phyloP scores from a whole-genome alignment of 1,140 invertebrate species.

The Trypoxylus dichotomus region DNA sequence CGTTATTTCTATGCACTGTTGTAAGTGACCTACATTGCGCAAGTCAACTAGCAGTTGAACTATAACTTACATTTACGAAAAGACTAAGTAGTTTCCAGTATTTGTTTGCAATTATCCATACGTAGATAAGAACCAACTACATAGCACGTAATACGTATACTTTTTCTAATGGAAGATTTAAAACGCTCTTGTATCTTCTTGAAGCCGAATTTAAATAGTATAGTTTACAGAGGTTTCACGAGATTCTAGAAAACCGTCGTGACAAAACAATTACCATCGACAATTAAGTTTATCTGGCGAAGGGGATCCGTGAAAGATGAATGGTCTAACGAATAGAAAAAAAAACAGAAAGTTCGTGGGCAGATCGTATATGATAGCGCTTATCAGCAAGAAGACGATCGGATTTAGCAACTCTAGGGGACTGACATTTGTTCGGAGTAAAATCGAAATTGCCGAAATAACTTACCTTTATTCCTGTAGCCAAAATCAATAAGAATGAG shows the following conservation, averaged over 20 bases:
- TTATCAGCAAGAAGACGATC: conserved; percentile 14
- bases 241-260: not conserved
- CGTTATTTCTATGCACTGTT: too few relatives aligned
- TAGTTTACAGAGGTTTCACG: not conserved
- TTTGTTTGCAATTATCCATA: too few relatives aligned
- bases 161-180: too few relatives aligned
- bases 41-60: too few relatives aligned
- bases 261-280: conserved; percentile 7
- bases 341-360: not conserved
- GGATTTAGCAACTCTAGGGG: not conserved
- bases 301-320: not conserved
- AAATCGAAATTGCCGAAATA: conserved; percentile 6
- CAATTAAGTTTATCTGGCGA: conserved; percentile 11
- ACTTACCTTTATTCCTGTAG: not conserved
- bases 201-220: too few relatives aligned
- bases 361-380: conserved; percentile 15
- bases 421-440: conserved; percentile 9
- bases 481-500: not conserved
- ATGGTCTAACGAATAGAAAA: not conserved
- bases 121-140: too few relatives aligned
- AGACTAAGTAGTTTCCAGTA: too few relatives aligned
- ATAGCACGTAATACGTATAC: too few relatives aligned
- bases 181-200: too few relatives aligned
- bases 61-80: too few relatives aligned
- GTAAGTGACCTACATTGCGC: too few relatives aligned